These are phyloP conservation scores for Scaptomyza tumidula DNA, from an alignment of 2,888 invertebrate genomes.

Conservation along the genomic window DNA sequence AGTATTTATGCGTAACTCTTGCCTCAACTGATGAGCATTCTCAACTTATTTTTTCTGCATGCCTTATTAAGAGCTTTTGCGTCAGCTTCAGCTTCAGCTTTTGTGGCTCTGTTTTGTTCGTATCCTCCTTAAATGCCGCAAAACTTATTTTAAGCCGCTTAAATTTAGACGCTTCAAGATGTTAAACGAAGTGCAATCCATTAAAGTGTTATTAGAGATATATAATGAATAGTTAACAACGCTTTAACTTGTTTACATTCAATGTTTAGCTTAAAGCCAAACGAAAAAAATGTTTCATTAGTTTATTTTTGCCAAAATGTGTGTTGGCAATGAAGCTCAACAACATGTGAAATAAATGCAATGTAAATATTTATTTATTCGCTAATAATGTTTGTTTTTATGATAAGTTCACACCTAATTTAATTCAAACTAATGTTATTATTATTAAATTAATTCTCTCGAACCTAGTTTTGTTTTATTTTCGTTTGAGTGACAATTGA, in stretches of 20 bases:
- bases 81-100: not conserved
- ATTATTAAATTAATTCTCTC: constrained; percentile 19
- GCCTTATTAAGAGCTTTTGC: not conserved
- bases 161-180: not conserved
- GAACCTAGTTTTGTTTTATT: not conserved
- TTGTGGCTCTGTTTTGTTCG: not conserved
- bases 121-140: not conserved
- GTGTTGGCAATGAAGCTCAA: not conserved
- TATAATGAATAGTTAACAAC: not conserved
- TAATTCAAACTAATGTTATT: constrained; percentile 23
- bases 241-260: not conserved
- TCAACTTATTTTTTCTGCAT: not conserved
- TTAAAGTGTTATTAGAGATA: not conserved
- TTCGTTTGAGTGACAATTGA: not conserved
- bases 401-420: not conserved
- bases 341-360: not conserved
- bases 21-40: not conserved
- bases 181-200: not conserved
- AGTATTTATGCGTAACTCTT: constrained; percentile 18
- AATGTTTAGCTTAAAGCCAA: not conserved
- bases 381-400: constrained; percentile 5
- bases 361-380: constrained; percentile 1
- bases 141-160: not conserved
- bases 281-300: not conserved
- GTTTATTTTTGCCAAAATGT: not conserved